Base-by-base conservation (phyloP, 1,140 invertebrate species). In the Aphelenchoides avenae region DNA sequence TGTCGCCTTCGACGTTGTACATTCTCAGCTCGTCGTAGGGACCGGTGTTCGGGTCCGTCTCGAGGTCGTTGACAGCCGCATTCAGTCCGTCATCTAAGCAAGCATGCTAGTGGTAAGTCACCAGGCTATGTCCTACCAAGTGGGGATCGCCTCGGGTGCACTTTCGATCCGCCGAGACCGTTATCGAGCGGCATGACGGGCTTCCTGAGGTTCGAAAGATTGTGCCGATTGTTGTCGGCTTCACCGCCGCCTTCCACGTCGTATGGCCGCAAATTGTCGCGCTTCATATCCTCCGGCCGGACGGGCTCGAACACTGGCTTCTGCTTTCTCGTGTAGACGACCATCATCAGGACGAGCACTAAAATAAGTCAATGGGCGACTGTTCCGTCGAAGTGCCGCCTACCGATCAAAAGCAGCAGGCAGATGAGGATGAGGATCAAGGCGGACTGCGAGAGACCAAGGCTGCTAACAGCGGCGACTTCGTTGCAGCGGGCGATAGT, bases 21-120 rank as follows among this genome's bases (percentile, higher is more conserved):
- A 76, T 72, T 37, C 74, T 40, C 13, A 75, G 36, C 46, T 75
- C 72, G 49, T 75, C 72, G 53, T 77, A 75, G 6, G 71, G 74
- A 3, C 71, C 72, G 27, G 50, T 69, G 46, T 75, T 77, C 36
- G 75, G 72, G 55, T 75, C 72, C 5, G 59, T 61, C 24, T 75
- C 72, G 48, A 75, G 47, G 48, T 75, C 68, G 36, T 77, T 71
- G 9, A 75, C 69, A 40, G 61, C 52, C 24, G 70, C 63, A 52
- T 75, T 77, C n/a, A 75, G 33, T 24, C 64, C 57, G 33, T 75
- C 72, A 59, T 75, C 72, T 61, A 52, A 50, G 53, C 5, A n/a
- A n/a, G n/a, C n/a, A n/a, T 71, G 68, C n/a, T n/a, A n/a, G n/a
- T n/a, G n/a, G n/a, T n/a, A n/a, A n/a, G n/a, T n/a, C n/a, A n/a